Percentiles rank a stretch among this genome's conserved stretches.
These are phyloP conservation scores for Xestoiulus laeticollis DNA, from an alignment of 2,888 invertebrate species.

Conservation along the genomic window DNA sequence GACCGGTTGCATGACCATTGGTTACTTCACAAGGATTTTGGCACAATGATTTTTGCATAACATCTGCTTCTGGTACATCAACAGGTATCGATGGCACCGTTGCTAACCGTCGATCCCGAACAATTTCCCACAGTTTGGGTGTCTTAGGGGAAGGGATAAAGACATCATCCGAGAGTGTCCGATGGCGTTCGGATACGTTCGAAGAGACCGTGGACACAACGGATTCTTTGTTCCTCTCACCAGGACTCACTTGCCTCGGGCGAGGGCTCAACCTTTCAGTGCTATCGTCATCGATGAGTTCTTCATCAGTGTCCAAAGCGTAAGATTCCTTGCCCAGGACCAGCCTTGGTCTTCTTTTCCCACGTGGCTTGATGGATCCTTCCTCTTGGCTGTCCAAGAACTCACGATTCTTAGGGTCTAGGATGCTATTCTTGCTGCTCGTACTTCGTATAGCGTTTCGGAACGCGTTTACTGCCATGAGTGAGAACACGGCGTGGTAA, in stretches of 20 bases:
- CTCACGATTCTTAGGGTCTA: slow-evolving; percentile 64
- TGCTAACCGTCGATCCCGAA: not conserved
- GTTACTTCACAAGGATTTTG: not conserved
- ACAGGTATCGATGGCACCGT: not conserved
- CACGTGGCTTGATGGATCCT: not conserved
- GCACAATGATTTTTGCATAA: not conserved
- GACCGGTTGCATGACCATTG: not conserved
- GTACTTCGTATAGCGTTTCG: slow-evolving; percentile 45
- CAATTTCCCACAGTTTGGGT: not conserved
- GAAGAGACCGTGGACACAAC: too few species aligned
- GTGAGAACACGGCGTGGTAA: slow-evolving; percentile 53
- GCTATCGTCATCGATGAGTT: slow-evolving; percentile 35
- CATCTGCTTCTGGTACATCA: not conserved
- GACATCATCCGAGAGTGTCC: not conserved
- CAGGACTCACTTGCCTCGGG: not conserved
- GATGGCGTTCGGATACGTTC: too few species aligned
- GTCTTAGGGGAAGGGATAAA: not conserved
- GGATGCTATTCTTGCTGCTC: slow-evolving; percentile 59
- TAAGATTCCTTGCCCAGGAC: slow-evolving; percentile 48
- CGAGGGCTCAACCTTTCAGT: not conserved
- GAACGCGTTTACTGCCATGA: slow-evolving; percentile 55
- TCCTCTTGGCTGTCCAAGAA: slow-evolving; percentile 63
- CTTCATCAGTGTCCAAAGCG: slow-evolving; percentile 49
- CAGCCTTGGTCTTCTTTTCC: not conserved
- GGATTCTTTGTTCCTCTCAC: not conserved